Percentiles rank a stretch among this genome's conserved stretches.
These are phyloP conservation scores for Onychomys leucogaster DNA, from an alignment of 2,797 vertebrate species.

Conservation along the genomic window DNA sequence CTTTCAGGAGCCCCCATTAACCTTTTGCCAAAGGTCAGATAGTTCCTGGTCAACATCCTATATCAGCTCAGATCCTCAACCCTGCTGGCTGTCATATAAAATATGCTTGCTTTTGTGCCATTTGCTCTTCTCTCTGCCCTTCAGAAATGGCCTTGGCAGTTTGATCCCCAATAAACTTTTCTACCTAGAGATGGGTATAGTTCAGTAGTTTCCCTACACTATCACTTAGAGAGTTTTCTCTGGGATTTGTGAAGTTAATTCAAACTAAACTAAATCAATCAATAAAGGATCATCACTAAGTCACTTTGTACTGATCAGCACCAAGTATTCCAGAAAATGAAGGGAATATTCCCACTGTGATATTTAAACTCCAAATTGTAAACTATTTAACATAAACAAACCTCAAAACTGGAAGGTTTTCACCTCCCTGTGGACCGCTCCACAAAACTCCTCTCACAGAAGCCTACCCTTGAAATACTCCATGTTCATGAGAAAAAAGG, in stretches of 20 bases:
- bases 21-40: neutral
- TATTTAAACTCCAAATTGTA: neutral
- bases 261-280: neutral
- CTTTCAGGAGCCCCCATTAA: neutral
- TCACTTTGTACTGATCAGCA: neutral
- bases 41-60: neutral
- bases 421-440: neutral
- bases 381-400: neutral
- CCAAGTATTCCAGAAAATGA: constrained; percentile 25
- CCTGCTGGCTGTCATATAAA: neutral
- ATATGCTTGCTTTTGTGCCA: neutral
- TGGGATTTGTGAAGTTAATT: neutral
- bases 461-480: neutral
- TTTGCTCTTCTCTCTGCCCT: neutral
- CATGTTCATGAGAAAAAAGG: neutral
- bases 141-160: neutral
- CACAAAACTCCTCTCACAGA: neutral
- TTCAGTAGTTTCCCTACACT: neutral
- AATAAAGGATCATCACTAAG: neutral
- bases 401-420: neutral
- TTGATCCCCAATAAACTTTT: neutral
- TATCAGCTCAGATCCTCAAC: neutral
- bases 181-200: neutral
- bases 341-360: neutral
- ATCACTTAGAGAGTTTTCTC: neutral